A percentile compares a stretch with the other conserved stretches of the same genome.
These are phyloP conservation scores for Dynastes maya DNA, from an alignment of 2,888 invertebrate genomes.

Conservation along the genomic window DNA sequence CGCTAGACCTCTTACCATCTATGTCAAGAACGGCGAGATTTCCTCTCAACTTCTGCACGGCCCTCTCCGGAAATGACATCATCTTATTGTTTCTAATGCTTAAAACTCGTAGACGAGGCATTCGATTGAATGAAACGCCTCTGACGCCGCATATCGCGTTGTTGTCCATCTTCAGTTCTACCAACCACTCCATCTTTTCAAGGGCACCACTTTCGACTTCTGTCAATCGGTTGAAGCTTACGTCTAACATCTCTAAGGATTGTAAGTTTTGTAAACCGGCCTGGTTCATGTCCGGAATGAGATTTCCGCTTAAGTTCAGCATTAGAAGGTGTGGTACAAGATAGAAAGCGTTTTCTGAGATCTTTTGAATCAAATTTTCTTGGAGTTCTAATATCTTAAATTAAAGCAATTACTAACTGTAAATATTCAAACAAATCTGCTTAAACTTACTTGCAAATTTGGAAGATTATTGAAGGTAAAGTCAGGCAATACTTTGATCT, in stretches of 20 bases:
- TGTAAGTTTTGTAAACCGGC: conserved; percentile 82
- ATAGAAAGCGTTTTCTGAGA: conserved; percentile 83
- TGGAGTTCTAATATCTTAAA: conserved; percentile 82
- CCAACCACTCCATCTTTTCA: conserved; percentile 87
- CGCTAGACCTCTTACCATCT: conserved; percentile 76
- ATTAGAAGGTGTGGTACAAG: conserved; percentile 85
- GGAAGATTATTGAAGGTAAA: conserved; percentile 85
- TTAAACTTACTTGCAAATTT: conserved; percentile 68
- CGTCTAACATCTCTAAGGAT: conserved; percentile 88
- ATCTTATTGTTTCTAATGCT: conserved; percentile 85
- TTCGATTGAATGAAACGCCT: conserved; percentile 86
- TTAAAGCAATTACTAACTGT: not conserved
- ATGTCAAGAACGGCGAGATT: conserved; percentile 89
- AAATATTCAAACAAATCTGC: too few relatives aligned
- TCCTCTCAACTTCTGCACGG: conserved; percentile 83
- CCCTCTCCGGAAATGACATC: conserved; percentile 80
- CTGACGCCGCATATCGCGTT: conserved; percentile 87
- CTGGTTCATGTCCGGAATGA: conserved; percentile 82
- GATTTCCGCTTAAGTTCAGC: conserved; percentile 88
- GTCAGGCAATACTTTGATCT: conserved; percentile 82
- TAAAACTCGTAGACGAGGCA: conserved; percentile 87
- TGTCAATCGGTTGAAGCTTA: conserved; percentile 85
- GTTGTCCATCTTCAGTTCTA: conserved; percentile 89
- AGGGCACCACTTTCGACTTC: conserved; percentile 78
- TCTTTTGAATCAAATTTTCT: conserved; percentile 80